Evolutionary conservation across 2,888 invertebrate species (phyloP), one percentile per base, ranked within the genome.

Genomic region (Pandemis corylana): DNA sequence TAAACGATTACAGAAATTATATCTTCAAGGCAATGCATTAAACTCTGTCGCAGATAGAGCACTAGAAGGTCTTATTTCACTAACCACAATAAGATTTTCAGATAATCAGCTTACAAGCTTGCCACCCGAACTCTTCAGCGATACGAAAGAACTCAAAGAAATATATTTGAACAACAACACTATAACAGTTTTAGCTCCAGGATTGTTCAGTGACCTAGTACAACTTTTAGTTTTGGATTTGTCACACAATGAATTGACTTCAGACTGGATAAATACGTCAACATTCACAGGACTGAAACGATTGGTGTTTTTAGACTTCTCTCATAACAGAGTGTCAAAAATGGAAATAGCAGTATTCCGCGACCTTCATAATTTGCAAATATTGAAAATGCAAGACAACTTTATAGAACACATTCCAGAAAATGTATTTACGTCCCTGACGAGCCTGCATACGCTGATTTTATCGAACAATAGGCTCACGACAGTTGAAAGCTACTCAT

Each of bases 91-190:
- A 74, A 96, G 97, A 88, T 95, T 98, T 75, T 96, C 97, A 69
- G 96, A 97, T 88, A 98, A 98, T 90, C 96, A 96, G 81, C 95
- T 98, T 78, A 96, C 96, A 76, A 97, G 96, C 85, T 94, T 98
- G 78, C 98, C 98, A 36, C 97, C 97, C 2, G 97, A 97, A 87
- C 93, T 98, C 71, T 97, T 98, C 87, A 95, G 96, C 83, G 97
- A 97, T 84, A 96, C 97, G 53, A 95, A 96, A 81, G 96, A 97
- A 78, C 93, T 98, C 63, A 96, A 96, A 88, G 97, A 97, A 91
- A 96, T 98, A 84, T 97, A 97, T 88, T 90, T 98, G 73, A 96
- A 97, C 84, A 97, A 97, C 87, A 98, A 98, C 89, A 96, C 97
- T 53, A 96, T 98, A 76, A 96, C 96, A 82, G 97, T 97, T 15